phyloP scores from a whole-genome alignment of 2,888 invertebrate genomes.

The Chesias legatella region DNA sequence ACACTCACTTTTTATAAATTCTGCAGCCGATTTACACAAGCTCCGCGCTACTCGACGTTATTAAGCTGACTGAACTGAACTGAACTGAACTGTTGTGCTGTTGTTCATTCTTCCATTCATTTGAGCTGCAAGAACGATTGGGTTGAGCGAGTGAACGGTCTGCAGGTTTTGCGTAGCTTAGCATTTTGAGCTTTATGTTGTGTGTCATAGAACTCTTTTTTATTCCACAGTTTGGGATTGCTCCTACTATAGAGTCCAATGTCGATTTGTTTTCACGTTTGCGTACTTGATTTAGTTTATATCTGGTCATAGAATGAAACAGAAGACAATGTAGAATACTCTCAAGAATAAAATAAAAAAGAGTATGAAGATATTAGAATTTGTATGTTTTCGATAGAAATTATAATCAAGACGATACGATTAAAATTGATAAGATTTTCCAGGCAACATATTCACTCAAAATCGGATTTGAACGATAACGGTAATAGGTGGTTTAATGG shows the following conservation, averaged over 20 bases:
- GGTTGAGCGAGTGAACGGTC: conserved; percentile 8
- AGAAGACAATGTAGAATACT: no score
- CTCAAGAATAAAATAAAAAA: no score
- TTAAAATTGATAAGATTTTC: no score
- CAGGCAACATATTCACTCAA: no score
- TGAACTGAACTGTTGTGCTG: conserved; percentile 10
- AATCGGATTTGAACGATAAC: no score
- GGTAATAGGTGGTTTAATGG: no score
- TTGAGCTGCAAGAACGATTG: conserved; percentile 2
- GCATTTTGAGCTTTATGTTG: conserved; percentile 1
- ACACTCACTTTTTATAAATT: conserved; percentile 14
- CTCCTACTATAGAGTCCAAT: conserved; percentile 1
- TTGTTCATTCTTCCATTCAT: conserved; percentile 11
- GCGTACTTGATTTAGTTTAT: no score
- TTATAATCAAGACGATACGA: no score
- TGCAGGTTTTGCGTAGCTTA: not conserved
- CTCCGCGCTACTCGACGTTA: conserved; percentile 6
- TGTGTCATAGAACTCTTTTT: not conserved
- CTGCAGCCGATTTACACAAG: conserved; percentile 12
- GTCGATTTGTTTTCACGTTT: conserved; percentile 4
- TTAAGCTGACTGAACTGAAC: no score
- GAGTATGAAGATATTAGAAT: no score
- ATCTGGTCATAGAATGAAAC: no score
- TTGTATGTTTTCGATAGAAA: no score
- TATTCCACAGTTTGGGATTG: not conserved